phyloP scores from a whole-genome alignment of 2,888 invertebrate species.

The Coelinius sp. region DNA sequence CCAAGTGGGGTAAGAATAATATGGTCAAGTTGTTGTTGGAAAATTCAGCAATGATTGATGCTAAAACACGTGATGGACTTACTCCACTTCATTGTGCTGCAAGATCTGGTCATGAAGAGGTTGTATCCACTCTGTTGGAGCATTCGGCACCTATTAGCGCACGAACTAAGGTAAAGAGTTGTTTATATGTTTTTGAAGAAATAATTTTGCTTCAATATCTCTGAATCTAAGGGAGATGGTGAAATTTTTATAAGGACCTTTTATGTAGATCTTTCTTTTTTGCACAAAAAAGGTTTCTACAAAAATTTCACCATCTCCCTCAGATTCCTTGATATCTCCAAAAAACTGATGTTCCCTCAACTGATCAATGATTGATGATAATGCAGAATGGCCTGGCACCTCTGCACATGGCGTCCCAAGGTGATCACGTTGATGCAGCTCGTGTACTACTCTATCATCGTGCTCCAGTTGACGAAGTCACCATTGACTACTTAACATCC shows the following conservation, averaged over 20 bases:
- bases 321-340: no score
- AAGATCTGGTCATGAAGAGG: constrained; percentile 95
- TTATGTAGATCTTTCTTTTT: no score
- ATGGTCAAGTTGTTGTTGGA: constrained; percentile 92
- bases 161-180: constrained; percentile 86
- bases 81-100: constrained; percentile 98
- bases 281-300: no score
- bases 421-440: constrained; percentile 98
- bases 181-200: background rate
- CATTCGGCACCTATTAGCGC: constrained; percentile 94
- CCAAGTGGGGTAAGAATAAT: constrained; percentile 97
- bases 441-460: constrained; percentile 91
- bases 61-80: constrained; percentile 93
- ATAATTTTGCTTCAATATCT: no score
- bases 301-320: no score
- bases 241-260: background rate
- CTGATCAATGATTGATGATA: background rate
- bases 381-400: constrained; percentile 90
- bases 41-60: constrained; percentile 89
- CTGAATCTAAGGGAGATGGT: background rate
- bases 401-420: constrained; percentile 98
- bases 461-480: constrained; percentile 98
- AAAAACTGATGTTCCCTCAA: no score
- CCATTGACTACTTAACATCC: constrained; percentile 97
- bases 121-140: constrained; percentile 90